These are phyloP conservation scores for Cephalopterus ornatus DNA, from an alignment of 2,113 vertebrate species.

Conservation along the genomic window DNA sequence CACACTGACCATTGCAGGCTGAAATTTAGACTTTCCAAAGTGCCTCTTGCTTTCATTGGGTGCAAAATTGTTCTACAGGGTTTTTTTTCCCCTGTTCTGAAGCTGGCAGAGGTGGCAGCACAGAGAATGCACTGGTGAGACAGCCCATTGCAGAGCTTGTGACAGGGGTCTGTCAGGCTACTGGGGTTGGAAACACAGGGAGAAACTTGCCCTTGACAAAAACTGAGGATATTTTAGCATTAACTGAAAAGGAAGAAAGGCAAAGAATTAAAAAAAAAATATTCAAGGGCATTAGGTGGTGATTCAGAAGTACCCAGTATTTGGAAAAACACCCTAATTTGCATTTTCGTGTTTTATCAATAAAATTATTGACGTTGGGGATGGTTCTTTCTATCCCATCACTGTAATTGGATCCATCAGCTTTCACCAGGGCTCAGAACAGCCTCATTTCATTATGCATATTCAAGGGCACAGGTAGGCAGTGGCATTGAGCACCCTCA, in stretches of 20 bases:
- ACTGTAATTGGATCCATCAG: neutral
- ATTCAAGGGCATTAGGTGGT: neutral
- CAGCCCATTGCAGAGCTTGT: neutral
- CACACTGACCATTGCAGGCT: neutral
- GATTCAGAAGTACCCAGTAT: neutral
- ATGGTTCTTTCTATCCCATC: neutral
- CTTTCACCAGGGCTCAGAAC: neutral
- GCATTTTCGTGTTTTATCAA: neutral
- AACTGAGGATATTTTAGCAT: neutral
- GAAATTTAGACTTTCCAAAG: neutral
- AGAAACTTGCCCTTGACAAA: neutral
- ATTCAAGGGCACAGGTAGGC: conserved; percentile 5
- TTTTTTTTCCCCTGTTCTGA: neutral
- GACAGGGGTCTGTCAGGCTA: neutral
- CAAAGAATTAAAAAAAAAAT: neutral
- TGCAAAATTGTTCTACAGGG: neutral
- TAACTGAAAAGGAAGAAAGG: neutral
- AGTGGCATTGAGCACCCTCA: neutral
- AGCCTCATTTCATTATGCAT: neutral
- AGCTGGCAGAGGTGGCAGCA: neutral
- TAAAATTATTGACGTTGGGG: neutral
- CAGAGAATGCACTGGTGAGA: neutral
- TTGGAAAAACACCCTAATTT: neutral
- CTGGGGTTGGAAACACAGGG: neutral
- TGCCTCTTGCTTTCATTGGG: neutral